These are phyloP conservation scores for Pyrrhosoma nymphula DNA, from an alignment of 2,888 invertebrate species.

Conservation along the genomic window DNA sequence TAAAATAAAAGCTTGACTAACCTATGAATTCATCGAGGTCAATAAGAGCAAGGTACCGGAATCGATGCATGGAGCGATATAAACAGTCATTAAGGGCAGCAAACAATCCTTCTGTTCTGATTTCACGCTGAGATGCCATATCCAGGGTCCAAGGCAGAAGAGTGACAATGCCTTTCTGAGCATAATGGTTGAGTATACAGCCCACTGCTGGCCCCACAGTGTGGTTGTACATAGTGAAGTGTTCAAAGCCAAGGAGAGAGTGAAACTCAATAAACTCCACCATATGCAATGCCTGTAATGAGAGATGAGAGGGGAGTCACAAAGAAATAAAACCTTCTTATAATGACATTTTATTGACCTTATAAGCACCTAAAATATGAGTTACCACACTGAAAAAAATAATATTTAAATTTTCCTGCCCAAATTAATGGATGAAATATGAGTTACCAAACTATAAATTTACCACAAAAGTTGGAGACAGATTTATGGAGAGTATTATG, in stretches of 20 bases:
- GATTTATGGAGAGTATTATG: too few species aligned
- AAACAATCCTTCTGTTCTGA: conserved; percentile 94
- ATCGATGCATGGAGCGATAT: conserved; percentile 92
- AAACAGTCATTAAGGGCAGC: conserved; percentile 96
- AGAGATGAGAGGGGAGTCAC: not conserved
- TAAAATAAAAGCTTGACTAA: conserved; percentile 82
- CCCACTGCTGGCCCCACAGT: conserved; percentile 89
- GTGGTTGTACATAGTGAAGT: conserved; percentile 95
- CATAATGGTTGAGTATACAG: conserved; percentile 87
- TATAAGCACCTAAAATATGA: too few species aligned
- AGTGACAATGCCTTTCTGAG: conserved; percentile 83
- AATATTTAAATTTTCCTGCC: too few species aligned
- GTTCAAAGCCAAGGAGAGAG: conserved; percentile 88
- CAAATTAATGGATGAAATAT: too few species aligned
- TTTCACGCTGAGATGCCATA: conserved; percentile 92
- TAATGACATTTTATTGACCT: too few species aligned
- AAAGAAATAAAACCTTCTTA: not conserved
- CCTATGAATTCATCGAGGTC: conserved; percentile 95
- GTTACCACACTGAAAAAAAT: too few species aligned
- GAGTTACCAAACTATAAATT: too few species aligned
- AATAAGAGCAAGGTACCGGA: conserved; percentile 90
- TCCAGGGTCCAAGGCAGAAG: conserved; percentile 89
- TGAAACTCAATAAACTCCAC: conserved; percentile 95
- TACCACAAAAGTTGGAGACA: too few species aligned
- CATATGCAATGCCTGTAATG: conserved; percentile 85